Evolutionary conservation across 2,113 vertebrate species (phyloP).

Genomic region (Orcinus orca): DNA sequence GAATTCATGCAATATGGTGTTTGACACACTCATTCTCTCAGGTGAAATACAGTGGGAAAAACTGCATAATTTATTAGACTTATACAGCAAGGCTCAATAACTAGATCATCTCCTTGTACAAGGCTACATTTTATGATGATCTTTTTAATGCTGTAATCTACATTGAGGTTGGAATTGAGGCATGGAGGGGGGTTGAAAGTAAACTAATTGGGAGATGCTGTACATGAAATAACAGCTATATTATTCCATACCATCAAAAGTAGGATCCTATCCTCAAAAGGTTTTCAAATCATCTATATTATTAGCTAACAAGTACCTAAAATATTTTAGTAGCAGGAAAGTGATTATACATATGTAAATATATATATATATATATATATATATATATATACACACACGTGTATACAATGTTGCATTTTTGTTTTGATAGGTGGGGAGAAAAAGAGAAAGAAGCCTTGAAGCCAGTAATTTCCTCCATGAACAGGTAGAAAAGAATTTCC

Average conservation of each 20-base stretch:
- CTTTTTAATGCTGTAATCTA: constrained; percentile 59
- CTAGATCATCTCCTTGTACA: constrained; percentile 47
- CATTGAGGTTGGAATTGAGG: constrained; percentile 44
- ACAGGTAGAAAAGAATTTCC: not conserved
- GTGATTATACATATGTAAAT: not conserved
- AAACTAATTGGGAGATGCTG: constrained; percentile 25
- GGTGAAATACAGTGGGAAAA: constrained; percentile 63
- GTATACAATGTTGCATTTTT: not conserved
- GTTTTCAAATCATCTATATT: not conserved
- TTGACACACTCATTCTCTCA: constrained; percentile 69
- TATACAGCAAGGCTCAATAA: constrained; percentile 7
- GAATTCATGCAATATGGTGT: constrained; percentile 71
- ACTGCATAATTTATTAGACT: constrained; percentile 59
- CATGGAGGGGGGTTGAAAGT: not conserved
- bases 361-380: too few relatives aligned
- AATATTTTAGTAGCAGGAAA: not conserved
- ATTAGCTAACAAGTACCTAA: not conserved
- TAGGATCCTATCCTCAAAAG: not conserved
- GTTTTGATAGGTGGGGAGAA: not conserved
- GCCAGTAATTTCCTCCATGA: not conserved
- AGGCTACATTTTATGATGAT: constrained; percentile 58
- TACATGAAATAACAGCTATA: not conserved
- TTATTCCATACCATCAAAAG: not conserved
- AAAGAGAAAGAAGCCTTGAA: constrained; percentile 11
- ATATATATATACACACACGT: not conserved